A percentile compares a stretch with the other conserved stretches of the same genome.
These are phyloP conservation scores for Sebastes kiyomatsui DNA, from an alignment of 2,797 vertebrate species.

Conservation along the genomic window DNA sequence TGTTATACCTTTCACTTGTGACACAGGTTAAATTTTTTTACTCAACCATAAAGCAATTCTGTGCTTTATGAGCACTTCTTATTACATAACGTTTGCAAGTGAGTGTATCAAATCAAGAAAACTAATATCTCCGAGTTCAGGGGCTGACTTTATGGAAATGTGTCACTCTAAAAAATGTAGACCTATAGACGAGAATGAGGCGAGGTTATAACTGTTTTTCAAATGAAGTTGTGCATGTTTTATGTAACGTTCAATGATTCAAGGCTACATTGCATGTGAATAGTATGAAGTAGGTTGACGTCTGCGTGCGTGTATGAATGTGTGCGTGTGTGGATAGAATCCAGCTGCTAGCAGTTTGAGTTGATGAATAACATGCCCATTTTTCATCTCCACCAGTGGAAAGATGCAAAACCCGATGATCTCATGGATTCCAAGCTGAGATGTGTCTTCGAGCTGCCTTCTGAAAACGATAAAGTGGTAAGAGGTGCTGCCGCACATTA, in stretches of 20 bases:
- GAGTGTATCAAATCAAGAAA: neutral
- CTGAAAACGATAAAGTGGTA: slow-evolving; percentile 98
- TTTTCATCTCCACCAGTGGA: slow-evolving; percentile 90
- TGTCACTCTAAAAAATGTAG: neutral
- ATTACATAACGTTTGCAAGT: neutral
- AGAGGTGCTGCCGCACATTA: slow-evolving; percentile 70
- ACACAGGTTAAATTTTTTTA: neutral
- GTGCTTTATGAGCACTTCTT: neutral
- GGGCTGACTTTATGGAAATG: neutral
- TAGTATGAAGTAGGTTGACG: neutral
- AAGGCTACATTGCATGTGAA: slow-evolving; percentile 20
- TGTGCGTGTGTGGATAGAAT: slow-evolving; percentile 16
- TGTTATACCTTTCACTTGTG: neutral
- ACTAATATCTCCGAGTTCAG: neutral
- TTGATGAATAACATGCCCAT: slow-evolving; percentile 66
- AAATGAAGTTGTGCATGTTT: neutral
- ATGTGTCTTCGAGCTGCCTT: slow-evolving; percentile 98
- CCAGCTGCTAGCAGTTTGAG: slow-evolving; percentile 66
- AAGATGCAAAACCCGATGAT: slow-evolving; percentile 97
- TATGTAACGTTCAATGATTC: neutral
- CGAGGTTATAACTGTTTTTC: neutral
- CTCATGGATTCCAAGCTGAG: slow-evolving; percentile 99
- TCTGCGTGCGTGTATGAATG: slow-evolving; percentile 17
- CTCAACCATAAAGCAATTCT: neutral
- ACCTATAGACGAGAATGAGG: neutral